phyloP scores from a whole-genome alignment of 2,888 invertebrate species.

The Carcina quercana region DNA sequence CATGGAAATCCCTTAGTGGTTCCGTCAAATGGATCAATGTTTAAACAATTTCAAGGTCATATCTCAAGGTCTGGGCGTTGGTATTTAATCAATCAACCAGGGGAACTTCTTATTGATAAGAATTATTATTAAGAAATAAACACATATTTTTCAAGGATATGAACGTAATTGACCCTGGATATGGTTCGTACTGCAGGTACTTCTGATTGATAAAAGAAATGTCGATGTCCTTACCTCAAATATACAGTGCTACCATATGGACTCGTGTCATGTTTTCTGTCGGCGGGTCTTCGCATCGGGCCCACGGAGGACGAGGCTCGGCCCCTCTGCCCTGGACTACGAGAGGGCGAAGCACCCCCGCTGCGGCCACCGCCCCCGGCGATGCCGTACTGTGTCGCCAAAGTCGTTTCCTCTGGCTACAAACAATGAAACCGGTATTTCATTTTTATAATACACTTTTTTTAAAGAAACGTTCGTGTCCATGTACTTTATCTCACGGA shows the following conservation, averaged over 20 bases:
- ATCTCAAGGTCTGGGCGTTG: no score
- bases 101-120: no score
- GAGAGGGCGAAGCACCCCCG: constrained; percentile 55
- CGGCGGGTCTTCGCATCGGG: constrained; percentile 86
- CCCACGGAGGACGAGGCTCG: constrained; percentile 74
- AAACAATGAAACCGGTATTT: constrained; percentile 34
- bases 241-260: constrained; percentile 86
- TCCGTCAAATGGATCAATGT: no score
- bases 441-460: background rate
- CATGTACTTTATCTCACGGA: no score
- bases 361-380: constrained; percentile 37
- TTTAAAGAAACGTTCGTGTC: no score
- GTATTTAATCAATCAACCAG: no score
- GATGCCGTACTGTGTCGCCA: constrained; percentile 54
- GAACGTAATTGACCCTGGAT: no score
- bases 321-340: constrained; percentile 55
- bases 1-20: no score
- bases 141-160: background rate
- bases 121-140: no score
- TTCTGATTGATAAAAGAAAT: background rate
- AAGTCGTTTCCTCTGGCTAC: constrained; percentile 59
- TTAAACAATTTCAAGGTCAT: no score
- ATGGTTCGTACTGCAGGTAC: no score
- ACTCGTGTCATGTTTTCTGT: constrained; percentile 88
- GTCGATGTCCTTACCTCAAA: constrained; percentile 50